Evolutionary conservation across 2,797 vertebrate genomes (phyloP), one percentile per base, ranked within the genome.

Genomic region (Pangasius mekongensis): DNA sequence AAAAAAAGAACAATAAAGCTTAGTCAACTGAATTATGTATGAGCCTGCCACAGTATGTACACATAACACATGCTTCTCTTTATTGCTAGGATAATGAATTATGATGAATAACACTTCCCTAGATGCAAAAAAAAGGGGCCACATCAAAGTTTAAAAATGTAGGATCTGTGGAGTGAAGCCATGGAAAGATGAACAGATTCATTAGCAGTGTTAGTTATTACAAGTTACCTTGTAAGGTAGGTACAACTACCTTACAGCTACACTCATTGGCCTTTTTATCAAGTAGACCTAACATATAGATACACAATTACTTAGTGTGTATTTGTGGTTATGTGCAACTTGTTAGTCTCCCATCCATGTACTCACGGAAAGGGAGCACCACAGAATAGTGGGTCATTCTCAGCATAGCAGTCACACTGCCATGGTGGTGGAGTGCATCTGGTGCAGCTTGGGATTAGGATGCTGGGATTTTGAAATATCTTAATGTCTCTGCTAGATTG

Each of bases 1-100:
- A 49, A 49, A 83, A 83, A n/a, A 39, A 10, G 4, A 62, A 82
- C 33, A 62, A 83, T 30, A 83, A 66, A n/a, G 81, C 43, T 47
- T 16, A 69, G 80, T 36, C 62, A 90, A 88, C 69, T 89, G 80
- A 84, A 90, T 89, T 88, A 90, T 86, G 74, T 64, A 88, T 89
- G 81, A 88, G 71, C 62, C 30, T 66, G 33, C 43, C 30, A 49
- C 66, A 67, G 20, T 86, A 69, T 18, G 24, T 77, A 76, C 73
- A 54, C 73, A 54, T n/a, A 27, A 54, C 47, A 60, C 69, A 80
- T 49, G 43, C 62, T 54, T 24, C 36, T 74, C 69, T 76, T 84
- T 86, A 85, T 36, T 54, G 54, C 47, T 86, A 33, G 66, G 62
- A 58, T 81, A 58, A 81, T 84, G 76, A 86, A 86, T 83, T 66